Percentiles rank a stretch among this genome's conserved stretches.
Evolutionary conservation across 1,140 invertebrate genomes (phyloP).

Genomic region (Drosophila ambigua): DNA sequence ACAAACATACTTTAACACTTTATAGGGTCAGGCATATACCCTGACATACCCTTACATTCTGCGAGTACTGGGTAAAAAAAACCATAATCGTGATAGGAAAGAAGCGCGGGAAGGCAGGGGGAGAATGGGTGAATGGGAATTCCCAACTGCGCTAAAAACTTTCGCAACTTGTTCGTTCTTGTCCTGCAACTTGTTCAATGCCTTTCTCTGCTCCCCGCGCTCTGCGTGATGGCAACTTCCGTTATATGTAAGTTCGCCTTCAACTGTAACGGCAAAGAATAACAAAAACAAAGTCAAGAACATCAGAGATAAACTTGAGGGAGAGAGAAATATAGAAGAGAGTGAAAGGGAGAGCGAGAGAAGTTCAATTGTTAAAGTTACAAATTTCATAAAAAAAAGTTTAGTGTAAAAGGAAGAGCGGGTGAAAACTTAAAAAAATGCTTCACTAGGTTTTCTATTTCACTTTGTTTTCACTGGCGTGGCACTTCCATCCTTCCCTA

Average conservation of each 20-base stretch:
- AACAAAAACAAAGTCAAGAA: constrained; percentile 63
- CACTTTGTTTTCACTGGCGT: constrained; percentile 33
- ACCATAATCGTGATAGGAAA: constrained; percentile 21
- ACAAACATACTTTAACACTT: too few species aligned
- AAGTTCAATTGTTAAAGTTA: constrained; percentile 59
- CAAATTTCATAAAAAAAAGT: constrained; percentile 12
- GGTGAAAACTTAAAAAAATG: constrained; percentile 38
- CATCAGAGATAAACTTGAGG: constrained; percentile 44
- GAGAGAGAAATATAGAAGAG: not conserved
- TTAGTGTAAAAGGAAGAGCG: constrained; percentile 1
- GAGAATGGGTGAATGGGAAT: constrained; percentile 32
- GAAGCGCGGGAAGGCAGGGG: constrained; percentile 3
- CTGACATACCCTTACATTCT: too few species aligned
- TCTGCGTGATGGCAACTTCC: constrained; percentile 55
- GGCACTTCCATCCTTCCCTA: too few species aligned
- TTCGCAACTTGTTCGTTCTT: constrained; percentile 58
- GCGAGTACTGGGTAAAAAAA: too few species aligned
- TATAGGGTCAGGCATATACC: too few species aligned
- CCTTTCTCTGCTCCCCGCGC: constrained; percentile 10
- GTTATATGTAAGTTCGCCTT: constrained; percentile 16
- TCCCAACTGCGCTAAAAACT: constrained; percentile 66
- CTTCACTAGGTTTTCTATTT: constrained; percentile 67
- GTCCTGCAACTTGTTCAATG: constrained; percentile 49
- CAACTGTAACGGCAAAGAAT: constrained; percentile 37
- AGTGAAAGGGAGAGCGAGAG: not conserved